Evolutionary conservation across 2,113 vertebrate genomes (phyloP), one percentile per base, ranked within the genome.

Genomic region (Cheilinus undulatus): DNA sequence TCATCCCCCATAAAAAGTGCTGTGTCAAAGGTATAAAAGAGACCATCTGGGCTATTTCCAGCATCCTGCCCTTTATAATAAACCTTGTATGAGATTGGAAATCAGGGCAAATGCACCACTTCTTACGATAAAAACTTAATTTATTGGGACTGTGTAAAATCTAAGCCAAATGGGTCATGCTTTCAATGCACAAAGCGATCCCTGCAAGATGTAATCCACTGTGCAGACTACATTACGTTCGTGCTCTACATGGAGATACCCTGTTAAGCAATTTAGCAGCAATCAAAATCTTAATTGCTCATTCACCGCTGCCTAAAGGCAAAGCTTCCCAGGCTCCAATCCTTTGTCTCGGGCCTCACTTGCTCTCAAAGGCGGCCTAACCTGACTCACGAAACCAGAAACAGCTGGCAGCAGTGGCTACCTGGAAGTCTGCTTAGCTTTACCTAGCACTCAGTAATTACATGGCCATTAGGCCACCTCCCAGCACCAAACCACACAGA

Each of bases 401-500:
- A 85, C 91, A 93, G 86, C 85, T 93, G 92, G 68, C 65, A 40
- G 32, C 66, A 36, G 68, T 34, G 60, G 83, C 82, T 90, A 86
- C 86, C 87, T 90, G 81, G 86, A 82, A 70, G 88, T 79, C 91
- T 94, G 90, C 73, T 83, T 82, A 83, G 71, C 70, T 88, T 92
- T 85, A 86, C 84, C 87, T 91, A 50, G 76, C 89, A 84, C 87
- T 81, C 75, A 32, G 81, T 90, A 90, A 93, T 92, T 86, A 87
- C 84, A 84, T 65, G 63, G 76, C 74, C 70, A 85, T 86, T 86
- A 84, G 56, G 49, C 68, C 80, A 80, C 87, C 82, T 86, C 81
- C 76, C 53, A 67, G 72, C 70, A 66, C 83, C 86, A 81, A 89
- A 78, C 84, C 89, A 82, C 89, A 92, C 89, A 88, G 84, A 85